These are phyloP conservation scores for Campoplex nolae DNA, from an alignment of 2,888 invertebrate genomes.

Conservation along the genomic window DNA sequence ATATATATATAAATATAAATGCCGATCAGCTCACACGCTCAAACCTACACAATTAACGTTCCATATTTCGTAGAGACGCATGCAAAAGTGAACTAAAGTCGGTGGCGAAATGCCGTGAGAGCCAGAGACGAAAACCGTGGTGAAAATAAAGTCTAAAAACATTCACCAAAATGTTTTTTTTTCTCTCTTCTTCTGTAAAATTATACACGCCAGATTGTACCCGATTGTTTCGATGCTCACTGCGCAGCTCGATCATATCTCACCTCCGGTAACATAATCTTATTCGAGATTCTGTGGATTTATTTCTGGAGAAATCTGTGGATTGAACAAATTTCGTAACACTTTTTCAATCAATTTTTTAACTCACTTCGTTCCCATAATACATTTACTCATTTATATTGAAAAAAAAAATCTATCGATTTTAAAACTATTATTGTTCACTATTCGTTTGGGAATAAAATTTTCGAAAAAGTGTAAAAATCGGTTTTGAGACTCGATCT, in stretches of 20 bases:
- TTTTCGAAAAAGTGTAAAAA: too few relatives aligned
- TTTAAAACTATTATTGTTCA: too few relatives aligned
- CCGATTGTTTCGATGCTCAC: constrained; percentile 6
- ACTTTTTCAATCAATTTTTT: too few relatives aligned
- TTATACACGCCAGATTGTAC: constrained; percentile 3
- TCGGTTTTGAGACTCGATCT: too few relatives aligned
- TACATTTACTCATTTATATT: too few relatives aligned
- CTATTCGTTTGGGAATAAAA: too few relatives aligned
- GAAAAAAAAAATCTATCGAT: too few relatives aligned
- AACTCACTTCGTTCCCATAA: too few relatives aligned
- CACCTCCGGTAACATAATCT: background rate
- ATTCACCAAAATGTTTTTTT: constrained; percentile 17
- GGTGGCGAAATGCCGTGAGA: constrained; percentile 23
- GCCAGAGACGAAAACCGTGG: background rate
- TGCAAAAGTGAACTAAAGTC: background rate
- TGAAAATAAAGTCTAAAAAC: background rate
- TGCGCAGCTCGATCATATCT: constrained; percentile 6
- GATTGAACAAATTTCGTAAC: background rate
- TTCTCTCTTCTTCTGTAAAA: background rate
- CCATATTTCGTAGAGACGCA: constrained; percentile 4
- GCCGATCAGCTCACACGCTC: constrained; percentile 41
- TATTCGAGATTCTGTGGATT: background rate
- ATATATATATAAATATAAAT: constrained; percentile 36
- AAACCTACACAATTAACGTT: constrained; percentile 10
- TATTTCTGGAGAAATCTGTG: background rate